Percentiles rank a stretch among this genome's conserved stretches.
These are phyloP conservation scores for Homalodisca vitripennis DNA, from an alignment of 1,140 invertebrate species.

Conservation along the genomic window DNA sequence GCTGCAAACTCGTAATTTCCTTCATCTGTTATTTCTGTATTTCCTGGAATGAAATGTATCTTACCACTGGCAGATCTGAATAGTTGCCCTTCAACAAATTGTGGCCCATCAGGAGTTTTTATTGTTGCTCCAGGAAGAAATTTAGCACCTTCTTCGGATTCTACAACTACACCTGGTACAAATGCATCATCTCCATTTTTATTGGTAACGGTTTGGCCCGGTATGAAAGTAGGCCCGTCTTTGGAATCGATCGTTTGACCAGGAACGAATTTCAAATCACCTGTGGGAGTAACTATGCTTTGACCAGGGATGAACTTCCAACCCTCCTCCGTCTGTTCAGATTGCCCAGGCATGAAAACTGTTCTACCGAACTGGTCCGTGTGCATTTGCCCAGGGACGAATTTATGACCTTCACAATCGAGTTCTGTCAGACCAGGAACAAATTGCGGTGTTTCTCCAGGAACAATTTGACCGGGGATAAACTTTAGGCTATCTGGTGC, in stretches of 20 bases:
- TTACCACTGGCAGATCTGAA: conserved; percentile 56
- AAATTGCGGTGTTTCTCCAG: conserved; percentile 47
- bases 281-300: conserved; percentile 64
- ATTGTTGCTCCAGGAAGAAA: conserved; percentile 67
- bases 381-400: conserved; percentile 66
- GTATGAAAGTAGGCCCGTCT: conserved; percentile 62
- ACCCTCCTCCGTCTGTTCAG: conserved; percentile 53
- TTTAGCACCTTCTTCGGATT: conserved; percentile 50
- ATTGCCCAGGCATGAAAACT: conserved; percentile 66
- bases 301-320: conserved; percentile 64
- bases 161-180: conserved; percentile 55
- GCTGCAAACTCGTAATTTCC: conserved; percentile 59
- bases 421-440: conserved; percentile 52
- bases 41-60: conserved; percentile 58
- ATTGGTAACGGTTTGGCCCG: conserved; percentile 60
- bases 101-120: conserved; percentile 60
- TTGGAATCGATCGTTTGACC: conserved; percentile 57
- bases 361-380: conserved; percentile 63
- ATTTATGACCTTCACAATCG: conserved; percentile 46
- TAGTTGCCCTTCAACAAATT: conserved; percentile 67
- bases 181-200: conserved; percentile 43
- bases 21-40: conserved; percentile 51
- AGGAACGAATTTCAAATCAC: conserved; percentile 60
- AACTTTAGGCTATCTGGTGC: conserved; percentile 64
- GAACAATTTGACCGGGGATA: conserved; percentile 65